A percentile compares a stretch with the other conserved stretches of the same genome.
Evolutionary conservation across 2,888 invertebrate genomes (phyloP).

Genomic region (Odontocerum albicorne): DNA sequence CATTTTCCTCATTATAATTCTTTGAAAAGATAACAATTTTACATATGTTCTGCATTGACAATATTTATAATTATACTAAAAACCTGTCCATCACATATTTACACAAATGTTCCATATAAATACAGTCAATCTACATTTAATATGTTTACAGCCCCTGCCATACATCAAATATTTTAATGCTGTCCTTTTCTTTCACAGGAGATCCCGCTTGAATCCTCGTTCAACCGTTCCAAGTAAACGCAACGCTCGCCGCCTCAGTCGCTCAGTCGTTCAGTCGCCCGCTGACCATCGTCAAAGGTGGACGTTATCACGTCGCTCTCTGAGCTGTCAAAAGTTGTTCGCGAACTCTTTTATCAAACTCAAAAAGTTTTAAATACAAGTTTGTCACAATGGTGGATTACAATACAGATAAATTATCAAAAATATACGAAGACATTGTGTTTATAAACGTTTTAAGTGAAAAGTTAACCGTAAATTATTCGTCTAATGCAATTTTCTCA

Average conservation of each 20-base stretch:
- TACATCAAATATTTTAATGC: slow-evolving; percentile 9
- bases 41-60: too few species aligned
- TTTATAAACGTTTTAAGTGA: not conserved
- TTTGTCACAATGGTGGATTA: slow-evolving; percentile 1
- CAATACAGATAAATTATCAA: not conserved
- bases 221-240: slow-evolving; percentile 5
- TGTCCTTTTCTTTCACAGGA: slow-evolving; percentile 30
- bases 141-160: not conserved
- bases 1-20: too few species aligned
- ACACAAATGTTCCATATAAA: too few species aligned
- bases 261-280: slow-evolving; percentile 24
- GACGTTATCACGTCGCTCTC: slow-evolving; percentile 11
- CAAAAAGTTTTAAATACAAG: not conserved
- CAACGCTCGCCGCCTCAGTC: slow-evolving; percentile 3
- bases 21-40: too few species aligned
- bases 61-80: too few species aligned
- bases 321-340: slow-evolving; percentile 12
- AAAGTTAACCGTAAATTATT: not conserved
- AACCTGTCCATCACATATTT: too few species aligned
- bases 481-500: slow-evolving; percentile 19
- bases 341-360: not conserved
- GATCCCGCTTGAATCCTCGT: slow-evolving; percentile 26
- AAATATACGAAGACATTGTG: slow-evolving; percentile 1
- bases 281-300: slow-evolving; percentile 22
- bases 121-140: too few species aligned